phyloP scores from a whole-genome alignment of 2,113 vertebrate species.

The Ariopsis seemanni region DNA sequence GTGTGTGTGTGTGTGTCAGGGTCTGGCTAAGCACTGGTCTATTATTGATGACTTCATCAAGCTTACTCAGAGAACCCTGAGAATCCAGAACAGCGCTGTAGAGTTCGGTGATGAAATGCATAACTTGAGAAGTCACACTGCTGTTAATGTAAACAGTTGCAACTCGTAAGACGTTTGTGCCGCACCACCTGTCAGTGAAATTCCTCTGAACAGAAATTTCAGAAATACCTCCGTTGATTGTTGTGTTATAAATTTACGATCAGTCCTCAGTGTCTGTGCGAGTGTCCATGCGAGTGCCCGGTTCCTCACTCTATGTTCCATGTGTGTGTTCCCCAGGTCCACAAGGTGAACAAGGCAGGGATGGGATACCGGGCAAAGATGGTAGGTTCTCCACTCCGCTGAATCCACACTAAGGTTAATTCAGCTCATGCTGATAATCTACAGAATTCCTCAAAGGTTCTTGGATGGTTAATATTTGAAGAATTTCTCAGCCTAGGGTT shows the following conservation, averaged over 20 bases:
- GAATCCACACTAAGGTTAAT: neutral
- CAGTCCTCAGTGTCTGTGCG: neutral
- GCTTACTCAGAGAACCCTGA: neutral
- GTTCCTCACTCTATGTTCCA: neutral
- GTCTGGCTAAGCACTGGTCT: neutral
- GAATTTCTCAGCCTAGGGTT: neutral
- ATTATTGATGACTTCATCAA: slow-evolving; percentile 22
- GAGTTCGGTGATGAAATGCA: neutral
- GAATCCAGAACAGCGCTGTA: neutral
- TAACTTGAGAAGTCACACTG: neutral
- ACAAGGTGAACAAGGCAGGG: slow-evolving; percentile 72
- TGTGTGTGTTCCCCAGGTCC: slow-evolving; percentile 65
- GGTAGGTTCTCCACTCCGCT: slow-evolving; percentile 58
- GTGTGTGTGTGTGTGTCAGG: neutral
- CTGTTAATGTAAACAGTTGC: neutral
- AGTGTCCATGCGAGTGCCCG: no score
- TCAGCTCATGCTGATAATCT: neutral
- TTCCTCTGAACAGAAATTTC: neutral
- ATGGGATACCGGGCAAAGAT: slow-evolving; percentile 71
- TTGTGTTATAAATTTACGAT: neutral
- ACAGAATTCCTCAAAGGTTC: neutral
- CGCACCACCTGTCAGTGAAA: neutral
- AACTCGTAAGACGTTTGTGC: neutral
- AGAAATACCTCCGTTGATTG: neutral
- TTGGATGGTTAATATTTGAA: neutral